Conservation (phyloP, 2,888 invertebrate genomes). For the Aphidoletes aphidimyza region DNA sequence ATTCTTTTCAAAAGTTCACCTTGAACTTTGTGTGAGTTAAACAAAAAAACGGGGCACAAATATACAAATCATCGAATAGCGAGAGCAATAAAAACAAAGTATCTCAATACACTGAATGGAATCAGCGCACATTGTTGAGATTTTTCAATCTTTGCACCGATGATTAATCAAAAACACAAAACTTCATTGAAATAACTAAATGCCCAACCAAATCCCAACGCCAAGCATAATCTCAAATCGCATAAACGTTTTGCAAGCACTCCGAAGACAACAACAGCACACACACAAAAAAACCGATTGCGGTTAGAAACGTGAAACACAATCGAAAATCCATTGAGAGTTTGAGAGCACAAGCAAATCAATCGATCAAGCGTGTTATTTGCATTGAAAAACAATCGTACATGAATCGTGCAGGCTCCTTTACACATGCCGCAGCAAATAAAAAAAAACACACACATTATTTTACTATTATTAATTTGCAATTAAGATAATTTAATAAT, state of each 20-base stretch:
- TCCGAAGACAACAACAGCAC: too few relatives aligned
- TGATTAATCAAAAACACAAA: neutral
- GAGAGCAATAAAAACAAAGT: neutral
- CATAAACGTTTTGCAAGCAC: neutral
- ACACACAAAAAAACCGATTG: too few relatives aligned
- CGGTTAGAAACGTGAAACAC: neutral
- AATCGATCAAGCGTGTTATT: neutral
- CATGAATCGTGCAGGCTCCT: neutral
- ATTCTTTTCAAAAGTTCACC: slow-evolving; percentile 35
- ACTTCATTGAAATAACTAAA: neutral
- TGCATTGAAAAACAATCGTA: neutral
- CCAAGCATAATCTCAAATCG: neutral
- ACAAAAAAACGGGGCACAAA: neutral
- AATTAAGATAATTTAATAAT: slow-evolving; percentile 46
- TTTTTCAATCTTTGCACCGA: neutral
- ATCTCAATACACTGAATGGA: too few relatives aligned
- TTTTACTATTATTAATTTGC: slow-evolving; percentile 39
- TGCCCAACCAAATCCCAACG: neutral
- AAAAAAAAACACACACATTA: neutral
- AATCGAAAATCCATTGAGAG: neutral
- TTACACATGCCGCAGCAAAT: neutral
- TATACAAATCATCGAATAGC: neutral
- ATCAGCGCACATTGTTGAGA: neutral
- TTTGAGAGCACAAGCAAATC: neutral
- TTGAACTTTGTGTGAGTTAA: slow-evolving; percentile 25